phyloP scores from a whole-genome alignment of 2,888 invertebrate species.

The Drosophila recens region DNA sequence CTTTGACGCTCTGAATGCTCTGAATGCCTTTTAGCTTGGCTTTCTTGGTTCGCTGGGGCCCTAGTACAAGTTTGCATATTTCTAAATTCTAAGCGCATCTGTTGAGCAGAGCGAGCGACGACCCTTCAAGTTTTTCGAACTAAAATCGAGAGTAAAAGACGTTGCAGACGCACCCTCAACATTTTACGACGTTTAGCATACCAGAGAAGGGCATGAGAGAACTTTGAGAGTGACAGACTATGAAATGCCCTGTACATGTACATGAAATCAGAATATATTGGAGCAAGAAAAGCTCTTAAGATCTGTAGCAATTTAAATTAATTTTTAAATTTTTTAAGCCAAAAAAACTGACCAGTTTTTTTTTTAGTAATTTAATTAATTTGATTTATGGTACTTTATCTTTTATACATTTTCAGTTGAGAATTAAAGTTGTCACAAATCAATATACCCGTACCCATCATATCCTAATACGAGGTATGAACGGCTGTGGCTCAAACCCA shows the following conservation, averaged over 20 bases:
- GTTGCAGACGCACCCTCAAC: conserved; percentile 55
- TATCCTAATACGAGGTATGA: neutral
- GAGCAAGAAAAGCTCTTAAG: no score
- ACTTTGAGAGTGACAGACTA: neutral
- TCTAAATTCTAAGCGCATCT: conserved; percentile 78
- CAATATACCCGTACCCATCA: neutral
- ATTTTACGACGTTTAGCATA: conserved; percentile 45
- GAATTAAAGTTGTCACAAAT: no score
- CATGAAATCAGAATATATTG: neutral
- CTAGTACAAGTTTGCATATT: conserved; percentile 79
- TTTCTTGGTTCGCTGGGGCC: conserved; percentile 57
- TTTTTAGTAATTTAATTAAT: no score
- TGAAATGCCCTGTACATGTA: conserved; percentile 28
- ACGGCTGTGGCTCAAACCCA: conserved; percentile 20
- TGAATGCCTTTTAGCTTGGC: conserved; percentile 5
- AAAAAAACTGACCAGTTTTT: no score
- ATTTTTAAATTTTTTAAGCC: no score
- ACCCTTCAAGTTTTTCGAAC: conserved; percentile 37
- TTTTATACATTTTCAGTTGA: no score
- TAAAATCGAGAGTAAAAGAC: conserved; percentile 70
- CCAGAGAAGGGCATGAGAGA: conserved; percentile 2
- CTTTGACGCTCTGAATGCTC: conserved; percentile 7
- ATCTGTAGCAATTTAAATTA: no score
- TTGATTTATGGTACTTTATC: no score
- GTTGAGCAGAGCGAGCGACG: conserved; percentile 50